Base-by-base conservation (phyloP, 2,888 invertebrate species). In the Drosophila kambysellisi region DNA sequence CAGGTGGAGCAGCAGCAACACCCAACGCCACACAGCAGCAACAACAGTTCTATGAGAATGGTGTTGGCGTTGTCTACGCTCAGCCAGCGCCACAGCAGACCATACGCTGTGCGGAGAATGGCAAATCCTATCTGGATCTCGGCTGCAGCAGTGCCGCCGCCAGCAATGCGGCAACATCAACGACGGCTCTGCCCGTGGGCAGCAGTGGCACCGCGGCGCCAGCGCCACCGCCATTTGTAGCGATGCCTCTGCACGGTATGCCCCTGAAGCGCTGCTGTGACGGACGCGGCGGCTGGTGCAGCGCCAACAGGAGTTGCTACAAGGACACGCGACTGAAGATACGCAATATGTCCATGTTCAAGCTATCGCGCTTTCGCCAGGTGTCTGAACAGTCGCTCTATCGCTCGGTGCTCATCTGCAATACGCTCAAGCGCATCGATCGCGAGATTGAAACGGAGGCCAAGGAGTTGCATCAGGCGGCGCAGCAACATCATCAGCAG, bases 391-490 rank as follows among this genome's bases (percentile, higher is more conserved):
- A 98, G 51, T 97, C 97, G 74, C 94, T 98, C 70, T 95, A 97
- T 88, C 96, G 98, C 76, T 98, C 98, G 56, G 98, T 98, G 92
- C 95, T 98, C 75, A 98, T 98, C 90, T 98, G 98, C 94, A 98
- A 98, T 94, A 98, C 98, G 66, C 93, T 98, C 79, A 96, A 98
- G 92, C 95, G 96, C 92, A 96, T 98, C 91, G 98, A 98, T 93
- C 95, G 96, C 65, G 98, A 98, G 94, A 97, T 98, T 95, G 97
- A 97, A 92, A 94, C 95, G 70, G 96, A 95, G 92, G 94, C 94
- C 81, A 92, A 93, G 82, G 93, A 92, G 84, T 48, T 92, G 74
- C 92, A 92, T 43, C 92, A 92, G 52, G 95, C 94, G 74, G 91
- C 92, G 37, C 92, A 91, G 73, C 91, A 91, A 61, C 91, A 90